Evolutionary conservation across 2,113 vertebrate species (phyloP).

Genomic region (Upupa epops): DNA sequence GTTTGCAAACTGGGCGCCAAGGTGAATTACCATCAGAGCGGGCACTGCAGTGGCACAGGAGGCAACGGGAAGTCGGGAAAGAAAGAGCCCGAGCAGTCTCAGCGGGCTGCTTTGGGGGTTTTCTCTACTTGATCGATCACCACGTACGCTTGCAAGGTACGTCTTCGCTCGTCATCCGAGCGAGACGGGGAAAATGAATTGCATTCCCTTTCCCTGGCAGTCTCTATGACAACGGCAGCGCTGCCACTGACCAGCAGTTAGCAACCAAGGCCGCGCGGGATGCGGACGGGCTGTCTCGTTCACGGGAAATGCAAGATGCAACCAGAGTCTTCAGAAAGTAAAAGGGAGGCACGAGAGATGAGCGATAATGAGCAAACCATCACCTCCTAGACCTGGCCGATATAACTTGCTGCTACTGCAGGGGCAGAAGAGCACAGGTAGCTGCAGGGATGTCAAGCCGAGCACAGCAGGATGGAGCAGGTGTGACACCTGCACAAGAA

Average conservation of each 20-base stretch:
- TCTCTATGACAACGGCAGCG: conserved; percentile 63
- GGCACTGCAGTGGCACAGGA: background rate
- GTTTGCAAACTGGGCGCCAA: background rate
- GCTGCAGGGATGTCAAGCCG: background rate
- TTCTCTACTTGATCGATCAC: conserved; percentile 33
- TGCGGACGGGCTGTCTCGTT: conserved; percentile 27
- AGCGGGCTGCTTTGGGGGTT: background rate
- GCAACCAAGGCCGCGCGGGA: conserved; percentile 19
- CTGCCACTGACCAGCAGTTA: conserved; percentile 65
- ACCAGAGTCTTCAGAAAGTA: conserved; percentile 36
- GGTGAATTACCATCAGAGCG: background rate
- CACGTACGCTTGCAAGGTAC: conserved; percentile 47
- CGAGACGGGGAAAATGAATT: conserved; percentile 67
- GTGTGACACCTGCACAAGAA: no score
- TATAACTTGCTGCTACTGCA: background rate
- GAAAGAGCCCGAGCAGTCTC: background rate
- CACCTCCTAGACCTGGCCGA: background rate
- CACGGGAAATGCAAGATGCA: conserved; percentile 52
- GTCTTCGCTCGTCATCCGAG: conserved; percentile 65
- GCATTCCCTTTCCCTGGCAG: conserved; percentile 43
- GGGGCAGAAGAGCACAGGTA: background rate
- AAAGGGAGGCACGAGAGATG: background rate
- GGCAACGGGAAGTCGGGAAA: background rate
- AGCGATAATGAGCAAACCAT: background rate
- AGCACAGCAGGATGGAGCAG: accelerated